Base-by-base conservation (phyloP, 2,888 invertebrate genomes). In the Orchesella flavescens region DNA sequence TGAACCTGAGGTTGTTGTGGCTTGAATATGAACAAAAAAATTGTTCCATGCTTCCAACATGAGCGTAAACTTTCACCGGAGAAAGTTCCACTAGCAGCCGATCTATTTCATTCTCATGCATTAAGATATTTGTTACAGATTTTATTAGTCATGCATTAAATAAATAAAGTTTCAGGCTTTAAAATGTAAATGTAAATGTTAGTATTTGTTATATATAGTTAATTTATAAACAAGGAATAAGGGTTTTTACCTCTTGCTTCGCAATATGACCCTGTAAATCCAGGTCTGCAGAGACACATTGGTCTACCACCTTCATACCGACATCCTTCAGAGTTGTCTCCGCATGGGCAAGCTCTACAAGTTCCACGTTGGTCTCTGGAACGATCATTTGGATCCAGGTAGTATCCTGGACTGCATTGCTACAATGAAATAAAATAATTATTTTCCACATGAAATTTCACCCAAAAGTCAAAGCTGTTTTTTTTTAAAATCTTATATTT, bases 341-440 rank as follows among this genome's bases (percentile, higher is more conserved):
- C 94, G 90, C 97, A 97, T 2, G 94, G 94, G 89, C 97, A 97
- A 44, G 89, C 91, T 4, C 90, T 91, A 88, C 96, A 95, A n/a
- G 92, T 90, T 12, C 93, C 93, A 10, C 93, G 93, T 21, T 91
- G 90, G 84, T 91, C 92, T n/a, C 89, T 88, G 5, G 90, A 89
- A 49, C 91, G 89, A 85, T 92, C 92, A 73, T 90, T 91, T 0
- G 90, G 90, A 88, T 95, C 94, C 80, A 94, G 93, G 90, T 95
- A 96, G 90, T 93, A 94, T 13, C 95, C 93, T 0, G 93, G 89
- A 0, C 92, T 91, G 89, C 96, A 96, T 7, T 89, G 91, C 90
- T 91, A 88, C 63, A 89, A 89, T 81, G 75, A 86, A 15, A 53
- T 23, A 43, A 66, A 19, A 13, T 69, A 2, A 44, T 9, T 12